Percentiles rank a stretch among this genome's conserved stretches.
These are phyloP conservation scores for Papilio protenor DNA, from an alignment of 2,888 invertebrate genomes.

Conservation along the genomic window DNA sequence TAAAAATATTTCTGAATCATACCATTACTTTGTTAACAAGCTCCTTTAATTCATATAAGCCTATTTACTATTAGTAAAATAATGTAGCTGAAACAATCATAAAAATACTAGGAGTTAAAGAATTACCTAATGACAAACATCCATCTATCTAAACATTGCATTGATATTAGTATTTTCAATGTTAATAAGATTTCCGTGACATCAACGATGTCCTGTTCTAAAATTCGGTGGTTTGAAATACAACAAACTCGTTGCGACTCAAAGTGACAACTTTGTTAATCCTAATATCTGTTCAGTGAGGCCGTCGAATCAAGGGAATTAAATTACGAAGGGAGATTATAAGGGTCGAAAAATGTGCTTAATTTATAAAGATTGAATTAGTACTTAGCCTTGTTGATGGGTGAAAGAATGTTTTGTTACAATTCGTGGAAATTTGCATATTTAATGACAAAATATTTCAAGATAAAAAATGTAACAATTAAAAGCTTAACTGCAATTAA, in stretches of 20 bases:
- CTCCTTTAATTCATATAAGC: no score
- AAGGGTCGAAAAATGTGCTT: slow-evolving; percentile 38
- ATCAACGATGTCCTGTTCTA: not conserved
- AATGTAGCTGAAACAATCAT: no score
- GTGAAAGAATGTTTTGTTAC: slow-evolving; percentile 19
- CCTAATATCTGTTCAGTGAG: slow-evolving; percentile 26
- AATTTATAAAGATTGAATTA: slow-evolving; percentile 40
- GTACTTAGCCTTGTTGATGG: slow-evolving; percentile 30
- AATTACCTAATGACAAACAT: no score
- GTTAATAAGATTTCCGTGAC: no score
- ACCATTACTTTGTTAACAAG: no score
- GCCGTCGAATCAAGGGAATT: slow-evolving; percentile 35
- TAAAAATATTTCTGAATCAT: no score
- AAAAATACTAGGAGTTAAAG: no score
- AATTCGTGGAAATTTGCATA: not conserved
- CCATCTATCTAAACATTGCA: no score
- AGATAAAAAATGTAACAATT: no score
- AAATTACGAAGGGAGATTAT: slow-evolving; percentile 37
- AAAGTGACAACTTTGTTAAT: slow-evolving; percentile 35
- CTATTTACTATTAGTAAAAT: no score
- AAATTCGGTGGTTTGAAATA: not conserved
- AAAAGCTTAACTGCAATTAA: no score
- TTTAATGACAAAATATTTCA: not conserved
- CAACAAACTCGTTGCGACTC: slow-evolving; percentile 1
- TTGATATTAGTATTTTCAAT: no score